These are phyloP conservation scores for Dicyrtomina minuta DNA, from an alignment of 2,888 invertebrate genomes.

Conservation along the genomic window DNA sequence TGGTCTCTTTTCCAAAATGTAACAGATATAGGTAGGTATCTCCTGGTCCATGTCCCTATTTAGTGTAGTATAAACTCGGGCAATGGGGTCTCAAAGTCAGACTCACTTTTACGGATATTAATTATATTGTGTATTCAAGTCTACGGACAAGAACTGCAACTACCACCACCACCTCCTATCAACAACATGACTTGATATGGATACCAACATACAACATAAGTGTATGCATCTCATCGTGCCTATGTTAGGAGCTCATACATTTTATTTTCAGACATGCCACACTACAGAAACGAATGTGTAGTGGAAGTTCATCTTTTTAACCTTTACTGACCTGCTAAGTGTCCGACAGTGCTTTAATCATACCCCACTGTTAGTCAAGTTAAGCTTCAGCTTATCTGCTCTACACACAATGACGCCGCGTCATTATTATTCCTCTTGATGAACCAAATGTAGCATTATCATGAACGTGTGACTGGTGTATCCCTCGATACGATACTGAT, in stretches of 20 bases:
- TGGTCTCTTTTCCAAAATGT: background rate
- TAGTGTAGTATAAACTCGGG: no score
- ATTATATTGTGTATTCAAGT: no score
- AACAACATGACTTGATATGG: no score
- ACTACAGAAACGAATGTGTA: conserved; percentile 4
- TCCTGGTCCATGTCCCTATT: background rate
- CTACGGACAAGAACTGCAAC: no score
- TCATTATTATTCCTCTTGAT: conserved; percentile 25
- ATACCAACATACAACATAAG: no score
- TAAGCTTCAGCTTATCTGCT: conserved; percentile 21
- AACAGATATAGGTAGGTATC: background rate
- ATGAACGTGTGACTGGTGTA: no score
- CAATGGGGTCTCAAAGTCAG: no score
- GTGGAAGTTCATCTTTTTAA: conserved; percentile 30
- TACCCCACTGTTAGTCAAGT: conserved; percentile 37
- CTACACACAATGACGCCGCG: conserved; percentile 15
- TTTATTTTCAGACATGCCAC: background rate
- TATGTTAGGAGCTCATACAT: background rate
- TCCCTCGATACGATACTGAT: no score
- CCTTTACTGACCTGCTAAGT: conserved; percentile 22
- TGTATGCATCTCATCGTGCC: background rate
- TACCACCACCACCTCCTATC: no score
- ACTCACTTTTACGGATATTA: no score
- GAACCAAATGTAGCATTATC: conserved; percentile 5
- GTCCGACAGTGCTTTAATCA: conserved; percentile 34